Evolutionary conservation across 2,888 invertebrate species (phyloP).

Genomic region (Pterostichus madidus): DNA sequence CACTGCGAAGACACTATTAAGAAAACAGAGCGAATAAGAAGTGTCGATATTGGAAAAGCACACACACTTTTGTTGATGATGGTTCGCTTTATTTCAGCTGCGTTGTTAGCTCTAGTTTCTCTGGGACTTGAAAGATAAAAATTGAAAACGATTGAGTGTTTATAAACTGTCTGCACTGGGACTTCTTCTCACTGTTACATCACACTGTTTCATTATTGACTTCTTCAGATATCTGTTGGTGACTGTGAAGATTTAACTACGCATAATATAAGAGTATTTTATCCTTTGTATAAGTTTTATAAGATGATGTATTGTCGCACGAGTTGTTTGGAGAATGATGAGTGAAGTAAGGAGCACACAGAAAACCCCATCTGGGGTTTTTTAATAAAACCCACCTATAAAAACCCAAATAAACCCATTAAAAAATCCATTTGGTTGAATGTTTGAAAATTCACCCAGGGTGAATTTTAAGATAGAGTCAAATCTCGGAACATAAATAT

Average conservation of each 20-base stretch:
- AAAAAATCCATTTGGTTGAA: too few relatives aligned
- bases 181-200: not conserved
- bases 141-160: constrained; percentile 30
- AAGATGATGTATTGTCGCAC: too few relatives aligned
- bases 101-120: constrained; percentile 38
- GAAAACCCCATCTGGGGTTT: too few relatives aligned
- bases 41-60: constrained; percentile 27
- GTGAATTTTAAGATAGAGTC: too few relatives aligned
- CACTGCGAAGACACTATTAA: not conserved
- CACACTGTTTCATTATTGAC: not conserved
- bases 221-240: not conserved
- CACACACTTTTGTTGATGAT: constrained; percentile 36
- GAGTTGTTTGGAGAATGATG: too few relatives aligned
- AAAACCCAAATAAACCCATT: too few relatives aligned
- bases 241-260: not conserved
- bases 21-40: constrained; percentile 6
- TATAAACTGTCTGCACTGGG: constrained; percentile 27
- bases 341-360: too few relatives aligned
- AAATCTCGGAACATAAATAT: too few relatives aligned
- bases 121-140: not conserved
- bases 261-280: too few relatives aligned
- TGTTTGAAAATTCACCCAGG: too few relatives aligned
- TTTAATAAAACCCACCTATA: too few relatives aligned
- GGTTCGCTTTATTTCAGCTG: constrained; percentile 29
- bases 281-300: too few relatives aligned